Conservation (phyloP, 2,888 invertebrate species). For the Diarsia dahlii region DNA sequence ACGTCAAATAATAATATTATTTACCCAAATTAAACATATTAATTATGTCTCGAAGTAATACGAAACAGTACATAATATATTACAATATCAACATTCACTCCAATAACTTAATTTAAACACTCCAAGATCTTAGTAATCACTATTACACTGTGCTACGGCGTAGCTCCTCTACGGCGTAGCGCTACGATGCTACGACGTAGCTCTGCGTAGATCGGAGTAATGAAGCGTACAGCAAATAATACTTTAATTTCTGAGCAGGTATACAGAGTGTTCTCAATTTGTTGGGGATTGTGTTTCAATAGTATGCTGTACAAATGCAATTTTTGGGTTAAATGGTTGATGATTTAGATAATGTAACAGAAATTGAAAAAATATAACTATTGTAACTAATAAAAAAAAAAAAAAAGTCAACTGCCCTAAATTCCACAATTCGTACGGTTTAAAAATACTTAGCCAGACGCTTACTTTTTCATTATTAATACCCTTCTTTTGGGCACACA, state of each 20-base stretch:
- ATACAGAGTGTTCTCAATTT: slow-evolving; percentile 46
- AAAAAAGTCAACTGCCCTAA: not conserved
- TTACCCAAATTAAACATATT: not conserved
- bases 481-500: too few species aligned
- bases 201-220: slow-evolving; percentile 63
- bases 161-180: slow-evolving; percentile 55
- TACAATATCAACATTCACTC: slow-evolving; percentile 38
- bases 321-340: not conserved
- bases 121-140: slow-evolving; percentile 52
- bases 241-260: slow-evolving; percentile 52
- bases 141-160: slow-evolving; percentile 53
- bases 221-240: slow-evolving; percentile 72
- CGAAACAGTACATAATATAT: slow-evolving; percentile 15
- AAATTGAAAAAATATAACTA: not conserved
- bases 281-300: slow-evolving; percentile 7
- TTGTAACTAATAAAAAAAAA: not conserved
- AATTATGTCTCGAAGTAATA: not conserved
- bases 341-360: not conserved
- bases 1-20: not conserved
- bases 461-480: not conserved
- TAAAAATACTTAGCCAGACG: not conserved
- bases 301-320: slow-evolving; percentile 1
- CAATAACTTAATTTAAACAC: slow-evolving; percentile 54
- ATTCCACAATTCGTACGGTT: not conserved
- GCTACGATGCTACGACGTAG: slow-evolving; percentile 65